These are phyloP conservation scores for Phylloscopus trochilus DNA, from an alignment of 2,113 vertebrate genomes.

Conservation along the genomic window DNA sequence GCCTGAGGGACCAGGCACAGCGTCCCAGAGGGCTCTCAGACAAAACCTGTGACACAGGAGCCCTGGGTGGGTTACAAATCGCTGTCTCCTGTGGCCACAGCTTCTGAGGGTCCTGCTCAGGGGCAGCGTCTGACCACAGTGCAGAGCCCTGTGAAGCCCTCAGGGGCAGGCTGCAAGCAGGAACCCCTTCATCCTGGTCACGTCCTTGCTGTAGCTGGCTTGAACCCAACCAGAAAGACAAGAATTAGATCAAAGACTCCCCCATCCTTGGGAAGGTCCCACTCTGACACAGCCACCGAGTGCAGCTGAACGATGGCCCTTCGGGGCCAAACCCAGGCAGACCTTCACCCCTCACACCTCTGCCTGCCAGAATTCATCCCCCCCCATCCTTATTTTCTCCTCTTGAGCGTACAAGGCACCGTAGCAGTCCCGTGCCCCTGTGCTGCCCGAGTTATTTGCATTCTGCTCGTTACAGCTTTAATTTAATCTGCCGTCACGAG, in stretches of 20 bases:
- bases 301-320: rapidly evolving
- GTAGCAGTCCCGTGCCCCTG: not conserved
- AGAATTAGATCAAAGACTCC: not conserved
- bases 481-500: conserved; percentile 70
- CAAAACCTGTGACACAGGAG: not conserved
- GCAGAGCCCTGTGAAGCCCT: not conserved
- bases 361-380: not conserved
- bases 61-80: not conserved
- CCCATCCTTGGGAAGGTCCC: not conserved
- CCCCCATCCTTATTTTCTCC: not conserved
- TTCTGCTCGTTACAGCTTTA: conserved; percentile 65
- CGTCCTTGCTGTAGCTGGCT: not conserved
- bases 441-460: conserved; percentile 27
- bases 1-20: not conserved
- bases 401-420: not conserved
- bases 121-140: not conserved
- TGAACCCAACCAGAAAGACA: not conserved
- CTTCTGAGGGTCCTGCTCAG: not conserved
- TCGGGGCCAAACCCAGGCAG: not conserved
- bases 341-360: rapidly evolving
- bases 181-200: not conserved
- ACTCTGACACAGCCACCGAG: rapidly evolving
- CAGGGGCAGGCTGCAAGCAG: not conserved
- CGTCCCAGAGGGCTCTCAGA: not conserved
- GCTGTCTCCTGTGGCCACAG: not conserved